Conservation (phyloP, 2,113 vertebrate species). For the Blennius ocellaris region DNA sequence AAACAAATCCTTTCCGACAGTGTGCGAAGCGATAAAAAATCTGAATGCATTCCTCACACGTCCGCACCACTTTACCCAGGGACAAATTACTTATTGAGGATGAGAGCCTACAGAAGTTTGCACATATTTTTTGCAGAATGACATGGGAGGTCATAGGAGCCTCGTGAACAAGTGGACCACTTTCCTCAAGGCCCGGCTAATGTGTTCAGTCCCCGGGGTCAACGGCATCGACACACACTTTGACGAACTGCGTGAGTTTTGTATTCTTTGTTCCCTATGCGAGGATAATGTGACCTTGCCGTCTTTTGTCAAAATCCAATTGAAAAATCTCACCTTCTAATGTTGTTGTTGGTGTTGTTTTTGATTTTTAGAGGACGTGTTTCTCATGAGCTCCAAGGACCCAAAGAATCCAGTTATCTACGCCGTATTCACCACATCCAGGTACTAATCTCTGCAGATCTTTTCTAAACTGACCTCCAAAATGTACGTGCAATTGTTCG, state of each 20-base stretch:
- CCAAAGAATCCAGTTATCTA: conserved; percentile 97
- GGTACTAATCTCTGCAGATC: conserved; percentile 80
- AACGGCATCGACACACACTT: conserved; percentile 98
- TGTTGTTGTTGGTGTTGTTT: not conserved
- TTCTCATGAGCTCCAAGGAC: conserved; percentile 97
- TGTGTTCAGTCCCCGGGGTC: conserved; percentile 94
- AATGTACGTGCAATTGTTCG: not conserved
- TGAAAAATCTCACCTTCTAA: not conserved
- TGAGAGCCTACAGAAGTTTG: not conserved
- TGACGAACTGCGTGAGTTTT: conserved; percentile 94
- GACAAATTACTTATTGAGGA: too few species aligned
- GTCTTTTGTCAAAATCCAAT: not conserved
- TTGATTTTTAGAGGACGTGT: conserved; percentile 91
- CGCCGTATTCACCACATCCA: conserved; percentile 97
- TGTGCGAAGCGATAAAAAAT: not conserved
- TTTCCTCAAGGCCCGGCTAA: conserved; percentile 94
- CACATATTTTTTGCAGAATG: conserved; percentile 85
- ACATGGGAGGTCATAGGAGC: conserved; percentile 96
- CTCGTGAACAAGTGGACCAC: conserved; percentile 99
- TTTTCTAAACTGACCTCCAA: not conserved
- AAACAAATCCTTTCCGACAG: not conserved
- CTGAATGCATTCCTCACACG: too few species aligned
- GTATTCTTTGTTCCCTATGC: not conserved
- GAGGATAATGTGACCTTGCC: not conserved
- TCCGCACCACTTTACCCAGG: not conserved